Conservation (phyloP, 2,888 invertebrate species). For the Mimumesa dahlbomi region DNA sequence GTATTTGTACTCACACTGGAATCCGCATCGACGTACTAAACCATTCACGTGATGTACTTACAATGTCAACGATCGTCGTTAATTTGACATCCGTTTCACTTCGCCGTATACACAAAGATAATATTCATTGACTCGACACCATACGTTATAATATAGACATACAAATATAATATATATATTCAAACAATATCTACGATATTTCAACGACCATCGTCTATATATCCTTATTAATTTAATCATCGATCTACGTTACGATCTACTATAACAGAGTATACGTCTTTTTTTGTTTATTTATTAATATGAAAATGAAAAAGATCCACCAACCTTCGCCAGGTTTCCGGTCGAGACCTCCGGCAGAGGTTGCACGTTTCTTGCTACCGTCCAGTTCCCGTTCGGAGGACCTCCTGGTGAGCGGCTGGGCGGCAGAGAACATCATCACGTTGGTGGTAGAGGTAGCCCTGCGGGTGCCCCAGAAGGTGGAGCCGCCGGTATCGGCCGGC, state of each 20-base stretch:
- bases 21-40: conserved; percentile 2
- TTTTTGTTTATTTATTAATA: too few relatives aligned
- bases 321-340: conserved; percentile 85
- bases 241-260: too few relatives aligned
- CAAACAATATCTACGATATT: too few relatives aligned
- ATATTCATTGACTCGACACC: background rate
- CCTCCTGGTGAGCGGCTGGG: conserved; percentile 88
- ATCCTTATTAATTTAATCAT: too few relatives aligned
- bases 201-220: too few relatives aligned
- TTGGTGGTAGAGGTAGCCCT: conserved; percentile 95
- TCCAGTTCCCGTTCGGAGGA: conserved; percentile 92
- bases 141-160: too few relatives aligned
- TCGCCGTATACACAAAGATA: background rate
- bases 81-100: conserved; percentile 23
- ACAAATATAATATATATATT: too few relatives aligned
- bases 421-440: conserved; percentile 88
- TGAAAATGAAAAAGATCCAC: too few relatives aligned
- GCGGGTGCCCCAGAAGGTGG: conserved; percentile 91
- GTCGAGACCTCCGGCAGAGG: conserved; percentile 87
- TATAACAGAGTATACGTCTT: too few relatives aligned
- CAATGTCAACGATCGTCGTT: conserved; percentile 6
- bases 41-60: conserved; percentile 10
- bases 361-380: conserved; percentile 88
- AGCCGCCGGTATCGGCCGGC: conserved; percentile 88
- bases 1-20: conserved; percentile 26